Base-by-base conservation (phyloP, 2,797 vertebrate genomes). In the Crocodylus rhombifer region DNA sequence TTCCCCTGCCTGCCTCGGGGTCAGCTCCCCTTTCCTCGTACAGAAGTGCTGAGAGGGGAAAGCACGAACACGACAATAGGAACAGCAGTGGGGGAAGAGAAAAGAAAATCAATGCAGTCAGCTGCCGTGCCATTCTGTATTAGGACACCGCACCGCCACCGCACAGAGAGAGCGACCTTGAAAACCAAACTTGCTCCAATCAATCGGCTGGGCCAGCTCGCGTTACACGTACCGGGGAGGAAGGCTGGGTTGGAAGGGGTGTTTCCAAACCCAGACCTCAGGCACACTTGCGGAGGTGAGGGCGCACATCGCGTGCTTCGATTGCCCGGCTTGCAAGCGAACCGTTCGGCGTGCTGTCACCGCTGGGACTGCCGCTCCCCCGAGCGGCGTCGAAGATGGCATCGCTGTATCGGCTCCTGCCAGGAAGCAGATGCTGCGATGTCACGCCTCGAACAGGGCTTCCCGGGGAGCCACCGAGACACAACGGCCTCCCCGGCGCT, bases 391-490 rank as follows among this genome's bases (percentile, higher is more conserved):
- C 84, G 63, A n/a, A 60, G 78, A 79, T 62, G 65, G 79, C 82
- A 3, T 62, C 76, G 55, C 36, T 5, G 2, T 0, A 9, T 77
- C 36, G 55, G 30, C 17, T 82, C 64, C 83, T 28, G 42, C 0
- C 3, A 36, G 82, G 36, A 75, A 36, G 57, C 33, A 90, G 84
- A 51, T 13, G 77, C 42, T 1, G 21, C 58, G 62, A 57, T 55
- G 33, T 0, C 0, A 3, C 13, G 36, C 14, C 42, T 14, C 20
- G 61, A 69, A 67, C 33, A 73, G 56, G 67, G 30, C 76, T 86
- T 87, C 63, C 58, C 0, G 0, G 25, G 62, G 55, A 83, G 14
- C 33, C 30, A 61, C 17, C 4, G 0, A 7, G 55, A 62, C 76
- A 25, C 3, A 14, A 21, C 1, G 26, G 0, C 3, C 6, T 51